Percentiles rank a stretch among this genome's conserved stretches.
phyloP scores from a whole-genome alignment of 2,888 invertebrate species.

The Phaonia tiefii region DNA sequence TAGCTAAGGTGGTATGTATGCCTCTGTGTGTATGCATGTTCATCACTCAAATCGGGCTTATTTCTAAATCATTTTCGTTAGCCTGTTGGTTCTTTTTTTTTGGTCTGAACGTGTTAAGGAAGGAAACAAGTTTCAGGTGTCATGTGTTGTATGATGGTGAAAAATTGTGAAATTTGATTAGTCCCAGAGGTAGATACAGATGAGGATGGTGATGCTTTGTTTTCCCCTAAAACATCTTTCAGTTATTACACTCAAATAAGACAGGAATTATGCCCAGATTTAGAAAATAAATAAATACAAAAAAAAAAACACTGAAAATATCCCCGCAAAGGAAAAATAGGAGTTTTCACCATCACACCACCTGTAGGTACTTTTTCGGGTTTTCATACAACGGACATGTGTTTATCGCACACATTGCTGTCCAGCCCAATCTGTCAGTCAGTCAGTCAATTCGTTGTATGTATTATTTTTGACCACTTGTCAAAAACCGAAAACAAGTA shows the following conservation, averaged over 20 bases:
- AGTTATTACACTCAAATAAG: conserved; percentile 6
- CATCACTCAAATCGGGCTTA: too few relatives aligned
- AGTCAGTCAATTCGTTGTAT: conserved; percentile 3
- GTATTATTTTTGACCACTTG: conserved; percentile 3
- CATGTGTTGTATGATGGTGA: conserved; percentile 46
- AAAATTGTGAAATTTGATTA: conserved; percentile 61
- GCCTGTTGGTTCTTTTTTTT: not conserved
- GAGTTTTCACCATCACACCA: conserved; percentile 38
- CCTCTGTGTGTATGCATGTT: conserved; percentile 11
- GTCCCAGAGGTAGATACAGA: not conserved
- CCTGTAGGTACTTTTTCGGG: conserved; percentile 10
- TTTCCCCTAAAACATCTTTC: not conserved
- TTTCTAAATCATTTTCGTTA: too few relatives aligned
- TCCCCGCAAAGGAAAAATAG: not conserved
- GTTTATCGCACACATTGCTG: not conserved
- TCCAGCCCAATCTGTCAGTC: not conserved
- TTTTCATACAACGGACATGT: conserved; percentile 19
- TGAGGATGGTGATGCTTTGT: conserved; percentile 4
- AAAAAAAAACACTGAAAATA: not conserved
- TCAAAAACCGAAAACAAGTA: conserved; percentile 11
- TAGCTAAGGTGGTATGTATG: conserved; percentile 2
- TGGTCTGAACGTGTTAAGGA: not conserved
- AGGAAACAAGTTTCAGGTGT: not conserved
- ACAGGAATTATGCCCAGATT: conserved; percentile 8
- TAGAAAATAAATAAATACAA: not conserved